Percentiles rank a stretch among this genome's conserved stretches.
phyloP scores from a whole-genome alignment of 2,888 invertebrate genomes.

The Spilarctia lutea region DNA sequence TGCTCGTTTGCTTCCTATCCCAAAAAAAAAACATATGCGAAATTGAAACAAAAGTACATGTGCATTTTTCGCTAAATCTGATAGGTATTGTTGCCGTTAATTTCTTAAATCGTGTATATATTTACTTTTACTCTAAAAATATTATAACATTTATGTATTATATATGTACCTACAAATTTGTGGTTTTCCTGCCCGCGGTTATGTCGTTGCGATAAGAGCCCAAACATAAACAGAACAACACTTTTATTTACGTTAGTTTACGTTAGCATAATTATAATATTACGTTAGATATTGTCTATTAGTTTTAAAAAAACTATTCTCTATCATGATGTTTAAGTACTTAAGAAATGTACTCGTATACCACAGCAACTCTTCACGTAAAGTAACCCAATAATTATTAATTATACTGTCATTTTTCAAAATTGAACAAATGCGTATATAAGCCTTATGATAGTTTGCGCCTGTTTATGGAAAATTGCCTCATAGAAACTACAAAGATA shows the following conservation, averaged over 20 bases:
- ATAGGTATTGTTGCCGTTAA: background rate
- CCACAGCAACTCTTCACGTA: background rate
- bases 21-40: no score
- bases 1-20: no score
- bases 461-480: background rate
- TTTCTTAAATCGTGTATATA: background rate
- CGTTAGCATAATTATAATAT: no score
- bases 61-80: no score
- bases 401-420: no score
- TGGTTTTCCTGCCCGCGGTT: slow-evolving; percentile 32
- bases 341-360: background rate
- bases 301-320: background rate
- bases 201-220: slow-evolving; percentile 10
- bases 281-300: background rate
- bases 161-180: slow-evolving; percentile 2
- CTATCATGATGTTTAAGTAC: background rate
- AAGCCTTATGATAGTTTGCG: background rate
- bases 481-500: background rate
- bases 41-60: background rate
- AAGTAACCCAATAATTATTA: background rate
- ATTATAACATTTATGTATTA: background rate
- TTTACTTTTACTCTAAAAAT: background rate
- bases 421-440: background rate
- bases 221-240: slow-evolving; percentile 5
- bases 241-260: background rate